Conservation (phyloP, 2,888 invertebrate species). For the Caenorhabditis angaria region DNA sequence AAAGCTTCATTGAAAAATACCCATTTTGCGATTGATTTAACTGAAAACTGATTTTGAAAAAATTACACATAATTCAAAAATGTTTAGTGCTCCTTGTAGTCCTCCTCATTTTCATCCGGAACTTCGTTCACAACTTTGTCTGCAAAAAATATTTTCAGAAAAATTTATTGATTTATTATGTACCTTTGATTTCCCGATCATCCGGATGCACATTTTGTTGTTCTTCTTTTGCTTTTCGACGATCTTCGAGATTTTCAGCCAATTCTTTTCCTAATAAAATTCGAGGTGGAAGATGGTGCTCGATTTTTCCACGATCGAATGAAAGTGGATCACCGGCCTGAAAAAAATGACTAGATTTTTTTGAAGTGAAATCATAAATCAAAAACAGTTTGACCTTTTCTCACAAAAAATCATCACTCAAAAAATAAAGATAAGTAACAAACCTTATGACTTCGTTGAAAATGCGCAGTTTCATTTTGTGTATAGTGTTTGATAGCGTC, state of each 20-base stretch:
- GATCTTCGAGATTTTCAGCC: slow-evolving; percentile 29
- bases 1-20: background rate
- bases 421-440: background rate
- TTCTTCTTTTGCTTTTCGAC: slow-evolving; percentile 30
- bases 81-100: slow-evolving; percentile 62
- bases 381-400: slow-evolving; percentile 1
- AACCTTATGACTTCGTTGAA: slow-evolving; percentile 55
- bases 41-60: background rate
- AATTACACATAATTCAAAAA: background rate
- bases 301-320: slow-evolving; percentile 46
- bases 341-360: slow-evolving; percentile 7
- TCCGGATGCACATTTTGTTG: slow-evolving; percentile 30
- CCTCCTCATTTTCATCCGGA: slow-evolving; percentile 58
- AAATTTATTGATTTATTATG: background rate
- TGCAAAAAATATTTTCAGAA: slow-evolving; percentile 28
- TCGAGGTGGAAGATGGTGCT: slow-evolving; percentile 23
- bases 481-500: slow-evolving; percentile 54
- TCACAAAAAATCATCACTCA: background rate
- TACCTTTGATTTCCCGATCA: slow-evolving; percentile 32
- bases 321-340: slow-evolving; percentile 45
- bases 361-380: background rate
- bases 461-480: slow-evolving; percentile 60
- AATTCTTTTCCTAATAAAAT: slow-evolving; percentile 23
- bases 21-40: background rate
- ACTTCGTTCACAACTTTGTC: slow-evolving; percentile 55